Percentiles rank a stretch among this genome's conserved stretches.
Evolutionary conservation across 2,797 vertebrate species (phyloP).

Genomic region (Glossophaga mutica): DNA sequence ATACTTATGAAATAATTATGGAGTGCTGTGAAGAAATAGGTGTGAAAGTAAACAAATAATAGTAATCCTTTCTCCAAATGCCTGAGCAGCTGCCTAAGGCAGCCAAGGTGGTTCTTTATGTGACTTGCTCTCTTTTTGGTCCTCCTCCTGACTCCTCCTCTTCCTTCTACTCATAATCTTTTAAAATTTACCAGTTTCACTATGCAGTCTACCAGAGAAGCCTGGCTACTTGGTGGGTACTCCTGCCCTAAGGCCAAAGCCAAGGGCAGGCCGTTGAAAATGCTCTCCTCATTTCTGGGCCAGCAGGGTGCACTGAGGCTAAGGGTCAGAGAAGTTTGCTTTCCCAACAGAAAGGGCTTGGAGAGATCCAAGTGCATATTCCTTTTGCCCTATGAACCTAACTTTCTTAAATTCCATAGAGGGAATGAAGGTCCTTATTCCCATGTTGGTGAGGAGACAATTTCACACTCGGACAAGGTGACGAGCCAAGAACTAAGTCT

Average conservation of each 20-base stretch:
- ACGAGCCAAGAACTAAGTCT: background rate
- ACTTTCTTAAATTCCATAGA: background rate
- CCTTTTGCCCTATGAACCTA: background rate
- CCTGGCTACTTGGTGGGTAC: background rate
- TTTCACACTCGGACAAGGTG: background rate
- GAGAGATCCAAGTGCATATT: background rate
- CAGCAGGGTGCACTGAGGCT: background rate
- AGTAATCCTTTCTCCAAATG: background rate
- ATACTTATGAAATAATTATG: slow-evolving; percentile 37
- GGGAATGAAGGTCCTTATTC: background rate
- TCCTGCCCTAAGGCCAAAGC: background rate
- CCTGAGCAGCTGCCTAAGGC: background rate
- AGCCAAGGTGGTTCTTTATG: too few species aligned
- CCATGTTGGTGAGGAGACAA: background rate
- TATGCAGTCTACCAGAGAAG: background rate
- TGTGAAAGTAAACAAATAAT: slow-evolving; percentile 28
- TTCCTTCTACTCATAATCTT: background rate
- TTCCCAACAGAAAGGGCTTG: background rate
- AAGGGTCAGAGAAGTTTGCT: background rate
- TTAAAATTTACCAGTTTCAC: background rate
- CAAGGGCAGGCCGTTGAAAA: background rate
- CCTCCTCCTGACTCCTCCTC: background rate
- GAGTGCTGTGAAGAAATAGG: background rate
- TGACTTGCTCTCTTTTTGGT: background rate
- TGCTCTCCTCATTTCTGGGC: background rate